A percentile compares a stretch with the other conserved stretches of the same genome.
Conservation (phyloP, 1,140 invertebrate species). For the Amyelois transitella region DNA sequence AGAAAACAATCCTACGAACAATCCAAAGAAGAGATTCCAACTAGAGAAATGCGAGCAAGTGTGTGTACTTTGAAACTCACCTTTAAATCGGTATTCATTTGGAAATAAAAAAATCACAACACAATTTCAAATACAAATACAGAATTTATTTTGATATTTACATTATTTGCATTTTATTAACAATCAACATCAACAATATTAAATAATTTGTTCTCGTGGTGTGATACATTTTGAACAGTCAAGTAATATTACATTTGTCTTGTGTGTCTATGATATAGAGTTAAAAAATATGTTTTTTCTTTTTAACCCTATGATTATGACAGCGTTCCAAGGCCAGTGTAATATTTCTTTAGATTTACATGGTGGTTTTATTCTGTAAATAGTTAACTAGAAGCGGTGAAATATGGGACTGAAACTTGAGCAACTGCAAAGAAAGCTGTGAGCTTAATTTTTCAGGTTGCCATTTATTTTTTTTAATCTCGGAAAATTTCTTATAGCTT, state of each 20-base stretch:
- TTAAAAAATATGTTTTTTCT: not conserved
- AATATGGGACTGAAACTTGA: slow-evolving; percentile 53
- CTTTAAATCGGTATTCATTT: not conserved
- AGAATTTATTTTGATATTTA: slow-evolving; percentile 77
- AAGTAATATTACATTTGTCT: slow-evolving; percentile 53
- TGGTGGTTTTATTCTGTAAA: slow-evolving; percentile 39
- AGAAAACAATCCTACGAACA: too few species aligned
- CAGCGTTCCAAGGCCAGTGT: slow-evolving; percentile 33
- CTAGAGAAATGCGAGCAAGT: too few species aligned
- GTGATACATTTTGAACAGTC: slow-evolving; percentile 68
- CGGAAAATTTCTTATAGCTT: not conserved
- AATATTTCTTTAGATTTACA: slow-evolving; percentile 46
- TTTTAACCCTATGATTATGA: slow-evolving; percentile 13
- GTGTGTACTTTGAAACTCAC: too few species aligned
- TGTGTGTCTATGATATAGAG: too few species aligned
- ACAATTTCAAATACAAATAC: slow-evolving; percentile 73
- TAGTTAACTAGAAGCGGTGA: slow-evolving; percentile 57
- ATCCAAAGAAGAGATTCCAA: too few species aligned
- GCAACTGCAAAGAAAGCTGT: slow-evolving; percentile 69
- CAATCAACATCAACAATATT: slow-evolving; percentile 77
- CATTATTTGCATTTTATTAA: slow-evolving; percentile 77
- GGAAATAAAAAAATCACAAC: slow-evolving; percentile 29
- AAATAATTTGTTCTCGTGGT: slow-evolving; percentile 73
- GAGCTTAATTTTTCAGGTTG: slow-evolving; percentile 54
- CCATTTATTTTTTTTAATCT: slow-evolving; percentile 12